These are phyloP conservation scores for Dasypolia templi DNA, from an alignment of 2,888 invertebrate genomes.

Conservation along the genomic window DNA sequence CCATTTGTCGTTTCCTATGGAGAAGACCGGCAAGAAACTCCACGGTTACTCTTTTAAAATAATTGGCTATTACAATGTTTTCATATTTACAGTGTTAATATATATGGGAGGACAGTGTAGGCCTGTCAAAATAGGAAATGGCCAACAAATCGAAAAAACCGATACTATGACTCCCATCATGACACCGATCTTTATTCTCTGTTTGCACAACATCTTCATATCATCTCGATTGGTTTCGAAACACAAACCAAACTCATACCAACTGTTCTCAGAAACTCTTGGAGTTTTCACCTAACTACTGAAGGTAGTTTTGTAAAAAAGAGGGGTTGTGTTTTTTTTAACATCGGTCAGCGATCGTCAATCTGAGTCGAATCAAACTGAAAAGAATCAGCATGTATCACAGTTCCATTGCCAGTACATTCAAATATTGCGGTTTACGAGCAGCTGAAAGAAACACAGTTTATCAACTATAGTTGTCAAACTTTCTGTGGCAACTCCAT, in stretches of 20 bases:
- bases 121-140: too few relatives aligned
- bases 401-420: not conserved
- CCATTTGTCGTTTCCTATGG: too few relatives aligned
- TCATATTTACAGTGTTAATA: too few relatives aligned
- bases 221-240: constrained; percentile 61
- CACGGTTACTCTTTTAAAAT: too few relatives aligned
- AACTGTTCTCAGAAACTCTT: constrained; percentile 59
- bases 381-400: not conserved
- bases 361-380: not conserved
- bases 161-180: constrained; percentile 13
- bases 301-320: constrained; percentile 10
- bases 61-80: too few relatives aligned
- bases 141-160: not conserved
- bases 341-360: constrained; percentile 40
- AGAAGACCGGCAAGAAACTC: too few relatives aligned
- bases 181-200: constrained; percentile 22
- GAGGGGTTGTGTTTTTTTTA: constrained; percentile 40
- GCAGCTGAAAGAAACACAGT: too few relatives aligned
- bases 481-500: too few relatives aligned
- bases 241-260: constrained; percentile 61
- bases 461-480: too few relatives aligned
- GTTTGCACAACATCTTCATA: constrained; percentile 60
- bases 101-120: too few relatives aligned
- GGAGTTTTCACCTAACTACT: constrained; percentile 32
- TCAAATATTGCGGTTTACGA: too few relatives aligned